Conservation (phyloP, 2,113 vertebrate genomes). For the Petroica traversi region DNA sequence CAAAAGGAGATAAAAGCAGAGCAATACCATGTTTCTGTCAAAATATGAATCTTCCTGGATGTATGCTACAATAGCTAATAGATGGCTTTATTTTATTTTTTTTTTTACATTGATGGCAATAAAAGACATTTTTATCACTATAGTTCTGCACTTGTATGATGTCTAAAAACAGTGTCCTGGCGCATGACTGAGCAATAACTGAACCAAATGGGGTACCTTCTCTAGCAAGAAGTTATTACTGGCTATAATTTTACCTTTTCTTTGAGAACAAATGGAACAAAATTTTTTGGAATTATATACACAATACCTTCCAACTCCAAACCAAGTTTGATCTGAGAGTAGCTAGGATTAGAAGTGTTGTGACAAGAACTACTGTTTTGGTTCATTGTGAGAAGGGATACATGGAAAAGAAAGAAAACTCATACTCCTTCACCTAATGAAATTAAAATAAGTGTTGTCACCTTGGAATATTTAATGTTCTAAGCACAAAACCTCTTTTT, state of each 20-base stretch:
- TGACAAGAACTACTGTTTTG: neutral
- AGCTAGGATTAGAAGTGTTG: neutral
- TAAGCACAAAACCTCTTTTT: neutral
- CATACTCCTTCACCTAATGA: neutral
- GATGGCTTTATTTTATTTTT: neutral
- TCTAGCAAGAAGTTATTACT: neutral
- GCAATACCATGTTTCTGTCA: neutral
- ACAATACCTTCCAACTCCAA: neutral
- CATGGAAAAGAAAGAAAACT: neutral
- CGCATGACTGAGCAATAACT: neutral
- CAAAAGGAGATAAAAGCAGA: neutral
- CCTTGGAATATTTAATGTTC: neutral
- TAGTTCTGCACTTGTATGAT: neutral
- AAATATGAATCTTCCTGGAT: neutral
- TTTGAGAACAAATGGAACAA: neutral
- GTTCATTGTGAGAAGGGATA: neutral
- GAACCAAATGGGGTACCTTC: neutral
- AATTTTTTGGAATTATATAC: neutral
- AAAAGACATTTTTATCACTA: neutral
- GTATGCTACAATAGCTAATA: neutral
- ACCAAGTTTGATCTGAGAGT: neutral
- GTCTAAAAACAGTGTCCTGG: neutral
- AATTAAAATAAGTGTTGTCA: neutral
- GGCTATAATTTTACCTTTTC: neutral
- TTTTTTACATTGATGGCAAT: neutral